phyloP scores from a whole-genome alignment of 2,888 invertebrate species.

The Lampropteryx suffumata region DNA sequence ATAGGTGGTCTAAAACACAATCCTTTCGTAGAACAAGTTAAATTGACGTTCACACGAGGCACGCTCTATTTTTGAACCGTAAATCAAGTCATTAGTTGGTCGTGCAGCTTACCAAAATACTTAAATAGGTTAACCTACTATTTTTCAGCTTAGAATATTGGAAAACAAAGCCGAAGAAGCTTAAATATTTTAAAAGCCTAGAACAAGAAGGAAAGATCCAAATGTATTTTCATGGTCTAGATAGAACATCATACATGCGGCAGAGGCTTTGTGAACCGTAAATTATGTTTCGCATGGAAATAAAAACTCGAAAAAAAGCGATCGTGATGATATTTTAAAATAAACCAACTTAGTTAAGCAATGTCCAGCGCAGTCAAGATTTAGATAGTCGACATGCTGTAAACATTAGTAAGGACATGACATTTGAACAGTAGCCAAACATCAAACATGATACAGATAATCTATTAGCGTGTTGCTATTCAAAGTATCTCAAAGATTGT shows the following conservation, averaged over 20 bases:
- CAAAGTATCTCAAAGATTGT: constrained; percentile 15
- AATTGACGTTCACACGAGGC: constrained; percentile 45
- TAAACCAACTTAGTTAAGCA: no score
- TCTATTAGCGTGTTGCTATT: constrained; percentile 22
- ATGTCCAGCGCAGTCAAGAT: no score
- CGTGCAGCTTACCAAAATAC: neutral
- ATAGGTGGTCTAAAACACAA: neutral
- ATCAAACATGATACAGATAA: constrained; percentile 14
- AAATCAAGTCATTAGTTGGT: constrained; percentile 42
- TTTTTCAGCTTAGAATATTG: neutral
- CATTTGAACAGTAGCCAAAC: constrained; percentile 41
- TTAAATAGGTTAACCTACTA: neutral
- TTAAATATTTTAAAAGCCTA: no score
- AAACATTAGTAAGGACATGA: constrained; percentile 14
- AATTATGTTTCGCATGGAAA: no score
- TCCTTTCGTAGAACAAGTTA: constrained; percentile 41
- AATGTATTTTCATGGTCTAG: no score
- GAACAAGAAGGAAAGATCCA: no score
- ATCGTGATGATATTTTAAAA: no score
- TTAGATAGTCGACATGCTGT: neutral
- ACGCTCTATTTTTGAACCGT: constrained; percentile 56
- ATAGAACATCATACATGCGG: no score
- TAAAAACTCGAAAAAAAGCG: no score
- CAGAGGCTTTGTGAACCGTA: no score
- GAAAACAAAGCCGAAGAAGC: neutral